phyloP scores from a whole-genome alignment of 2,888 invertebrate species.

The Bombylius major region DNA sequence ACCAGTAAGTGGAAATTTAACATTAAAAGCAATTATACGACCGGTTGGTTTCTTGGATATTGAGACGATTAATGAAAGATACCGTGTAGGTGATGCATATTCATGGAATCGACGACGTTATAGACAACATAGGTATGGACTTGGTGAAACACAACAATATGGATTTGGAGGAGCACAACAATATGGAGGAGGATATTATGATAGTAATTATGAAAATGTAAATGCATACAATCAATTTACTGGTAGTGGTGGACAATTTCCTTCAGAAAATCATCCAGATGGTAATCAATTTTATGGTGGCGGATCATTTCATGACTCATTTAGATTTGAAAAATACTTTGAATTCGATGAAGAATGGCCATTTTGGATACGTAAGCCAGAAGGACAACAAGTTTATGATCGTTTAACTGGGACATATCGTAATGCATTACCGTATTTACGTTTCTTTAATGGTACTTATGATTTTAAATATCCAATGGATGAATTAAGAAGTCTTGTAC shows the following conservation, averaged over 20 bases:
- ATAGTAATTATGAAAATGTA: background rate
- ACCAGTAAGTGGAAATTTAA: conserved; percentile 80
- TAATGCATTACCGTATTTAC: conserved; percentile 53
- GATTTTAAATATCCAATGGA: conserved; percentile 76
- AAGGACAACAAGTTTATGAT: conserved; percentile 37
- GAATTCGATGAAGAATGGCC: conserved; percentile 71
- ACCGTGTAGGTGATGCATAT: conserved; percentile 35
- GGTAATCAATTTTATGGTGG: conserved; percentile 21
- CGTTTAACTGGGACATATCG: conserved; percentile 35
- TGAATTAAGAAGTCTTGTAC: conserved; percentile 49
- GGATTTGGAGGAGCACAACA: background rate
- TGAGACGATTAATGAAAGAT: conserved; percentile 41
- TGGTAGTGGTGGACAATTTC: background rate
- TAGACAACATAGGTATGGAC: conserved; percentile 19
- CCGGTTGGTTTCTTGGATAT: conserved; percentile 52
- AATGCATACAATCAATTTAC: background rate
- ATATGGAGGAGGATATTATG: background rate
- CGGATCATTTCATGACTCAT: conserved; percentile 41
- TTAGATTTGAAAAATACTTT: conserved; percentile 57
- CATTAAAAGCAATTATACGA: conserved; percentile 63
- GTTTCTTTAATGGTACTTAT: conserved; percentile 78
- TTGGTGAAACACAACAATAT: conserved; percentile 15
- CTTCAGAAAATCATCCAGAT: conserved; percentile 12
- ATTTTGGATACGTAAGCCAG: conserved; percentile 61
- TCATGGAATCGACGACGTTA: conserved; percentile 20